Evolutionary conservation across 2,888 invertebrate genomes (phyloP).

Genomic region (Podotricha telesiphe): DNA sequence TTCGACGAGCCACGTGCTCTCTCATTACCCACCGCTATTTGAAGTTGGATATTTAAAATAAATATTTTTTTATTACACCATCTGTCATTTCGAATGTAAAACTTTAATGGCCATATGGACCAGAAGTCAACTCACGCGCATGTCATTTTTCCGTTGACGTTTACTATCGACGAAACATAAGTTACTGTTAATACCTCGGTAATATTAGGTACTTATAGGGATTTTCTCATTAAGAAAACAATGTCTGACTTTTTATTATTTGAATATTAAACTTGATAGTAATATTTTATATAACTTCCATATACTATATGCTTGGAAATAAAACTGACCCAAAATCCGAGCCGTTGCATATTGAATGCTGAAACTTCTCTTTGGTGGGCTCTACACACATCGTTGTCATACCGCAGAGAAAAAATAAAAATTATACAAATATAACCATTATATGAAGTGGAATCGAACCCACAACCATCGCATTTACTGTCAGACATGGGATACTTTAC

Average conservation of each 20-base stretch:
- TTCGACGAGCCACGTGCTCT: slow-evolving; percentile 71
- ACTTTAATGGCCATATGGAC: slow-evolving; percentile 66
- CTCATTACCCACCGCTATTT: slow-evolving; percentile 75
- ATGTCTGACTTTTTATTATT: slow-evolving; percentile 68
- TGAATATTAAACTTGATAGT: slow-evolving; percentile 53
- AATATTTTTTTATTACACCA: slow-evolving; percentile 79
- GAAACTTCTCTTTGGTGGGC: no score
- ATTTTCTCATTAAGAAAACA: slow-evolving; percentile 68
- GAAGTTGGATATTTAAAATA: slow-evolving; percentile 74
- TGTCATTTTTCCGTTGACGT: slow-evolving; percentile 70
- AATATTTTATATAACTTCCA: no score
- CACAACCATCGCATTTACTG: no score
- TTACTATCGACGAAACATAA: slow-evolving; percentile 71
- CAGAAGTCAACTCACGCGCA: slow-evolving; percentile 63
- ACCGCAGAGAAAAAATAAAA: no score
- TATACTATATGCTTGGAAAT: no score
- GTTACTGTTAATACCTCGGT: slow-evolving; percentile 68
- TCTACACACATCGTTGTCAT: no score
- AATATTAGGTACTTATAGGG: slow-evolving; percentile 59
- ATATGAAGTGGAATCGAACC: no score
- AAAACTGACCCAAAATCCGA: no score
- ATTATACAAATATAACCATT: no score
- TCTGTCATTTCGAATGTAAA: slow-evolving; percentile 79
- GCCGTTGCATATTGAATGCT: no score
- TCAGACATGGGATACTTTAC: no score